phyloP scores from a whole-genome alignment of 2,888 invertebrate species.

The Drosophila ezoana region DNA sequence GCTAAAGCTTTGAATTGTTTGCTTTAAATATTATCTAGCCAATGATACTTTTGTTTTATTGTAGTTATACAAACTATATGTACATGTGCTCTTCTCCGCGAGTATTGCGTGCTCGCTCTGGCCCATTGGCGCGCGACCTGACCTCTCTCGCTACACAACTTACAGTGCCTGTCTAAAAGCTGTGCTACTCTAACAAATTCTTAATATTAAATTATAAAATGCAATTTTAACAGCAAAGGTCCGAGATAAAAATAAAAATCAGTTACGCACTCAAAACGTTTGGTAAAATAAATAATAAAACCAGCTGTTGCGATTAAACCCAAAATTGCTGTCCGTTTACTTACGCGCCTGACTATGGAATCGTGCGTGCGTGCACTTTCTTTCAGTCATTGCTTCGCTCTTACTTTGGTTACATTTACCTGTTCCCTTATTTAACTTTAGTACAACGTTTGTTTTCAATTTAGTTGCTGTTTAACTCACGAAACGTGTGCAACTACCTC shows the following conservation, averaged over 20 bases:
- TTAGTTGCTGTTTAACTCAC: slow-evolving; percentile 57
- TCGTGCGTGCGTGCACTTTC: slow-evolving; percentile 58
- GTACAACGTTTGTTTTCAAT: slow-evolving; percentile 42
- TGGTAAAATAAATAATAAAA: background rate
- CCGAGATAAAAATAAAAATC: background rate
- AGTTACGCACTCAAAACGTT: background rate
- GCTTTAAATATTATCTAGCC: background rate
- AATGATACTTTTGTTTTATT: background rate
- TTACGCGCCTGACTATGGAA: slow-evolving; percentile 36
- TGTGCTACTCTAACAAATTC: background rate
- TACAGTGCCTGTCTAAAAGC: slow-evolving; percentile 31
- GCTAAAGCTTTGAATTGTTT: background rate
- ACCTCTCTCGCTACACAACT: slow-evolving; percentile 26
- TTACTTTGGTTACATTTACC: slow-evolving; percentile 60
- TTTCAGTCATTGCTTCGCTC: slow-evolving; percentile 68
- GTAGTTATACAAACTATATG: slow-evolving; percentile 11
- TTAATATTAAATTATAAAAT: background rate
- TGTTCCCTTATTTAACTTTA: slow-evolving; percentile 64
- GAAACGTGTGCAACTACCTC: slow-evolving; percentile 50
- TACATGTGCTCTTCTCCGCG: slow-evolving; percentile 17
- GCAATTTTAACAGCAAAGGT: background rate
- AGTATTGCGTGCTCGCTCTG: slow-evolving; percentile 45
- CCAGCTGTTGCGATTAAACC: background rate
- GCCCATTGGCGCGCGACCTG: slow-evolving; percentile 17
- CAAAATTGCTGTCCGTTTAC: slow-evolving; percentile 13